A percentile compares a stretch with the other conserved stretches of the same genome.
Evolutionary conservation across 2,113 vertebrate species (phyloP).

Genomic region (Siphamia tubifer): DNA sequence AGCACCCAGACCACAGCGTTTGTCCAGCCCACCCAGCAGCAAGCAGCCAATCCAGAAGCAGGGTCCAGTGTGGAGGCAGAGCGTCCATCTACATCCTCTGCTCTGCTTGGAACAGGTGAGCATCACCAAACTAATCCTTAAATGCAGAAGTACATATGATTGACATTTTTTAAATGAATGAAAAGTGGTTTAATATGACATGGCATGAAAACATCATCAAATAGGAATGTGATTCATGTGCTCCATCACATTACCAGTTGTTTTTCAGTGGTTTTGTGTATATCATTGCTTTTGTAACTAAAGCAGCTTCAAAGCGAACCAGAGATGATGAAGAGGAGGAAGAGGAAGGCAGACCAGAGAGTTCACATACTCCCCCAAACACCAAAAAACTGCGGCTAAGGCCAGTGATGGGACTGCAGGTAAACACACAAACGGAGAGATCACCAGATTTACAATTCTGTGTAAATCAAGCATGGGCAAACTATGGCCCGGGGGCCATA

Average conservation of each 20-base stretch:
- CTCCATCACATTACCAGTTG: no score
- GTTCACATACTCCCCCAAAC: slow-evolving; percentile 79
- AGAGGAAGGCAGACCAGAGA: slow-evolving; percentile 81
- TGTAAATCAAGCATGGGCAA: no score
- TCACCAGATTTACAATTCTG: background rate
- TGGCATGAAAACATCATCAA: no score
- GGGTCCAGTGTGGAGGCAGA: slow-evolving; percentile 86
- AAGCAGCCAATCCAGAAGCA: slow-evolving; percentile 86
- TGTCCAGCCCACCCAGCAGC: slow-evolving; percentile 97
- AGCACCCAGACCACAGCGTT: slow-evolving; percentile 94
- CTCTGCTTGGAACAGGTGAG: slow-evolving; percentile 79
- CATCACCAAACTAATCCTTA: background rate
- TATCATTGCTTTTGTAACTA: no score
- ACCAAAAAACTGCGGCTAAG: slow-evolving; percentile 85
- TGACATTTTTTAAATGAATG: no score
- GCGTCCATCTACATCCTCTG: slow-evolving; percentile 90
- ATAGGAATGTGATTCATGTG: no score
- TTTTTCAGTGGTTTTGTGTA: no score
- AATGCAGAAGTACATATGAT: no score
- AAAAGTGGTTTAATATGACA: no score
- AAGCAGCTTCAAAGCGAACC: slow-evolving; percentile 84
- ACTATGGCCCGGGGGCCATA: no score
- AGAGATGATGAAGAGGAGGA: slow-evolving; percentile 79
- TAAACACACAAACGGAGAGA: slow-evolving; percentile 39
- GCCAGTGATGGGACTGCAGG: slow-evolving; percentile 83